A percentile compares a stretch with the other conserved stretches of the same genome.
Evolutionary conservation across 1,140 invertebrate genomes (phyloP).

Genomic region (Stenopsyche tienmushanensis): DNA sequence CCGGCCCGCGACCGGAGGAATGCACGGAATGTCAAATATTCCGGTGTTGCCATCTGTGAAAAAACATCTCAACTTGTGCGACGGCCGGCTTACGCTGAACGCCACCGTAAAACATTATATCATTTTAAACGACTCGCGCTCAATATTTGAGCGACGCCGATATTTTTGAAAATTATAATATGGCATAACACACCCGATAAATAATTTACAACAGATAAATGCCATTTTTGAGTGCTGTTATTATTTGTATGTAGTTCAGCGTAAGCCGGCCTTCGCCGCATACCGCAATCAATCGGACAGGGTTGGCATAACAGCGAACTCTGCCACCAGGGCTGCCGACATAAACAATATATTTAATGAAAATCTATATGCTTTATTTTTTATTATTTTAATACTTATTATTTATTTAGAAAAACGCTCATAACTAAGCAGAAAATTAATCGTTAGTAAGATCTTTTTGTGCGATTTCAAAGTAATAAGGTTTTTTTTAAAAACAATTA

Average conservation of each 20-base stretch:
- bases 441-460: too few species aligned
- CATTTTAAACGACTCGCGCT: too few species aligned
- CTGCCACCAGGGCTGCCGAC: slow-evolving; percentile 16
- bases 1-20: slow-evolving; percentile 56
- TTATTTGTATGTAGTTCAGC: slow-evolving; percentile 45
- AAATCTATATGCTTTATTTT: neutral
- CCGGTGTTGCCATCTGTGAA: slow-evolving; percentile 54
- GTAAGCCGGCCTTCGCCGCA: slow-evolving; percentile 48
- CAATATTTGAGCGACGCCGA: too few species aligned
- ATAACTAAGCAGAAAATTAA: too few species aligned
- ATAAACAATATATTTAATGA: slow-evolving; percentile 21
- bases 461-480: too few species aligned
- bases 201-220: too few species aligned
- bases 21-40: slow-evolving; percentile 57
- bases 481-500: too few species aligned
- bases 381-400: neutral
- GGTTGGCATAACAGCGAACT: slow-evolving; percentile 42
- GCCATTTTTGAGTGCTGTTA: too few species aligned
- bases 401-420: neutral
- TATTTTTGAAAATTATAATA: too few species aligned
- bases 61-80: slow-evolving; percentile 46
- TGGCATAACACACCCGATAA: too few species aligned
- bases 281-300: slow-evolving; percentile 44
- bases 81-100: slow-evolving; percentile 48
- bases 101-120: too few species aligned